These are phyloP conservation scores for Scaptomyza cyrtandrae DNA, from an alignment of 2,888 invertebrate genomes.

Conservation along the genomic window DNA sequence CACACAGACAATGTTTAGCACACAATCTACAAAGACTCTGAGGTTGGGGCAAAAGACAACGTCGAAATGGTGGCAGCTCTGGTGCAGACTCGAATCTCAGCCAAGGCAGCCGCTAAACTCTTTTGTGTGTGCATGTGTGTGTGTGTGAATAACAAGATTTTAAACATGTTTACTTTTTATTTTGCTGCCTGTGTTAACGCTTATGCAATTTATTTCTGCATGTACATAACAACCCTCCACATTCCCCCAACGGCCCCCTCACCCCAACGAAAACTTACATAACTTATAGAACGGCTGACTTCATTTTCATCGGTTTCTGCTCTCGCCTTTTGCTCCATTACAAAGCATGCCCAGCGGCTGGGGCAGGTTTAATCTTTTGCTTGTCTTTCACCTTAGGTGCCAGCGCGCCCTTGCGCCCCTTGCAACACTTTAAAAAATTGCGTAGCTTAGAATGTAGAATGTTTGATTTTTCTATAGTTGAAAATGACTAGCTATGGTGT, in stretches of 20 bases:
- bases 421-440: slow-evolving; percentile 2
- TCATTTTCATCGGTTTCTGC: slow-evolving; percentile 39
- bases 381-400: slow-evolving; percentile 65
- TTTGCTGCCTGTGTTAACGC: slow-evolving; percentile 55
- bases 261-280: background rate
- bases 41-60: slow-evolving; percentile 12
- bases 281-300: background rate
- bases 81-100: slow-evolving; percentile 41
- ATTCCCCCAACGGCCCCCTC: too few relatives aligned
- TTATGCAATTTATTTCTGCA: slow-evolving; percentile 76
- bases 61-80: slow-evolving; percentile 11
- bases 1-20: slow-evolving; percentile 49
- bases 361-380: slow-evolving; percentile 76
- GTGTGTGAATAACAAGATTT: slow-evolving; percentile 78
- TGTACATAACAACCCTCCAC: slow-evolving; percentile 18
- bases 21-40: slow-evolving; percentile 29
- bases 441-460: too few relatives aligned
- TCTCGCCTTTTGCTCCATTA: slow-evolving; percentile 46
- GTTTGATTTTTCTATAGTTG: too few relatives aligned
- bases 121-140: slow-evolving; percentile 35
- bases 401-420: slow-evolving; percentile 36
- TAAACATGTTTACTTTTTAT: slow-evolving; percentile 77
- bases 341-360: slow-evolving; percentile 74
- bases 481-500: too few relatives aligned
- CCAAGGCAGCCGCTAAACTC: slow-evolving; percentile 15